A percentile compares a stretch with the other conserved stretches of the same genome.
Conservation (phyloP, 2,888 invertebrate genomes). For the Caenorhabditis doughertyi region DNA sequence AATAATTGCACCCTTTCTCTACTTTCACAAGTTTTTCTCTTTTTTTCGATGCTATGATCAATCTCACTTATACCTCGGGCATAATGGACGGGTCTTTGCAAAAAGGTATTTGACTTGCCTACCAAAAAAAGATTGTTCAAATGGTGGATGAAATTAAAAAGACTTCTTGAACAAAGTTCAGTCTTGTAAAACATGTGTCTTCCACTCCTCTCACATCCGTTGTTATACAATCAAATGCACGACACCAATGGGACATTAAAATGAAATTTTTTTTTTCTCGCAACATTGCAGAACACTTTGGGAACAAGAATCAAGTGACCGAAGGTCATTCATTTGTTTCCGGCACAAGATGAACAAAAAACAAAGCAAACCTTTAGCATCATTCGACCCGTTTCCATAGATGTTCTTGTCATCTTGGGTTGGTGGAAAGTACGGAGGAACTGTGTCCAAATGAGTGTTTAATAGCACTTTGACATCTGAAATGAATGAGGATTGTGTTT, state of each 20-base stretch:
- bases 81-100: constrained; percentile 17
- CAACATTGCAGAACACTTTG: constrained; percentile 42
- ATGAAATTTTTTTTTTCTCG: constrained; percentile 13
- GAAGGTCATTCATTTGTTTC: constrained; percentile 34
- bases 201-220: constrained; percentile 2
- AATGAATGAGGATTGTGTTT: constrained; percentile 40
- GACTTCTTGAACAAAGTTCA: constrained; percentile 40
- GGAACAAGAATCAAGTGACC: constrained; percentile 39
- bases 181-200: constrained; percentile 41
- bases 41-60: constrained; percentile 45
- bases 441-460: constrained; percentile 82
- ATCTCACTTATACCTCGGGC: constrained; percentile 46
- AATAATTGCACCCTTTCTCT: constrained; percentile 29
- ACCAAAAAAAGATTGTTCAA: constrained; percentile 7
- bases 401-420: constrained; percentile 72
- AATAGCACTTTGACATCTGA: constrained; percentile 74
- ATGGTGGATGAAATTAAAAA: constrained; percentile 27
- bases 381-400: constrained; percentile 80
- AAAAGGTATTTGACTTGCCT: neutral
- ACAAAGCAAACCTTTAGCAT: constrained; percentile 77
- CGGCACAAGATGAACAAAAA: constrained; percentile 12
- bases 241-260: constrained; percentile 38
- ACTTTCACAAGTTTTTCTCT: constrained; percentile 13
- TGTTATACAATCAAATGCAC: constrained; percentile 50
- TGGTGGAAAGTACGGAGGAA: constrained; percentile 80